Evolutionary conservation across 2,797 vertebrate species (phyloP).

Genomic region (Myoxocephalus aenaeus): DNA sequence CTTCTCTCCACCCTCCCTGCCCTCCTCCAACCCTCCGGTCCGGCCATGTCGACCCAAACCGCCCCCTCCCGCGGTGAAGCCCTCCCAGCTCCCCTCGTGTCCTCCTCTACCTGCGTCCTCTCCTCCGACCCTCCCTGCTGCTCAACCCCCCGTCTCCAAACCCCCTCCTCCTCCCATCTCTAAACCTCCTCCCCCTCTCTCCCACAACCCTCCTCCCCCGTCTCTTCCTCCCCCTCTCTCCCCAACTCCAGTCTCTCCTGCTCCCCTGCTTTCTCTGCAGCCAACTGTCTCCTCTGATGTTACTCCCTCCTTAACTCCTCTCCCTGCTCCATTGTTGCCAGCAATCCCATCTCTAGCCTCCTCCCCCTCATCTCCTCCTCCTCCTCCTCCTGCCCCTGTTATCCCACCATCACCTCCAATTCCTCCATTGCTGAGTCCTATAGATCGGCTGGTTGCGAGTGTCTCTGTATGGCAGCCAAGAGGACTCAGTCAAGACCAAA

Average conservation of each 20-base stretch:
- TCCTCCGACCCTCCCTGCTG: slow-evolving; percentile 39
- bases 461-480: slow-evolving; percentile 90
- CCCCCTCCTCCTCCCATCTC: slow-evolving; percentile 33
- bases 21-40: slow-evolving; percentile 36
- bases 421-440: slow-evolving; percentile 74
- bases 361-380: background rate
- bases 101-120: slow-evolving; percentile 53
- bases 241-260: slow-evolving; percentile 21
- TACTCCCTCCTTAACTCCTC: slow-evolving; percentile 6
- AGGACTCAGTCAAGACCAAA: slow-evolving; percentile 78
- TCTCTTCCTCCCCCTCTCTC: slow-evolving; percentile 57
- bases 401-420: slow-evolving; percentile 52
- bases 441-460: slow-evolving; percentile 90
- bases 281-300: slow-evolving; percentile 39
- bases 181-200: slow-evolving; percentile 22
- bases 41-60: slow-evolving; percentile 69
- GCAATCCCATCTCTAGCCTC: background rate
- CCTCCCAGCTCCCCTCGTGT: slow-evolving; percentile 58
- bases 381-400: slow-evolving; percentile 52
- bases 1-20: slow-evolving; percentile 22
- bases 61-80: slow-evolving; percentile 32
- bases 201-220: slow-evolving; percentile 18
- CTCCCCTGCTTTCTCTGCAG: slow-evolving; percentile 24
- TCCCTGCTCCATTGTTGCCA: slow-evolving; percentile 20
- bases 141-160: slow-evolving; percentile 27